Base-by-base conservation (phyloP, 2,797 vertebrate species). In the Crypturellus tataupa region DNA sequence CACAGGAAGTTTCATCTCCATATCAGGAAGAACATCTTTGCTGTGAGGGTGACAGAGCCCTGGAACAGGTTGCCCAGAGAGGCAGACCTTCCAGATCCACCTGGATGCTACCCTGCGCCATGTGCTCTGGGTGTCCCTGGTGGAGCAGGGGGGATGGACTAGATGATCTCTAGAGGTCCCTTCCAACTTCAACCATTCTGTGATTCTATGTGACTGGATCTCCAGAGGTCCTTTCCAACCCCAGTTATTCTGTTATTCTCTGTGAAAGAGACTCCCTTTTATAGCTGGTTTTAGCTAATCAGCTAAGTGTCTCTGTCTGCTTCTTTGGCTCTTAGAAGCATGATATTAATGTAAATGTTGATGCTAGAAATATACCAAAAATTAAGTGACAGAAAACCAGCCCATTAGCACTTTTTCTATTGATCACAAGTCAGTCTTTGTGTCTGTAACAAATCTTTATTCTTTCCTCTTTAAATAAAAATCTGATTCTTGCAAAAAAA, bases 381-480 rank as follows among this genome's bases (percentile, higher is more conserved):
- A 33, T 10, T 17, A 94, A 93, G 9, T 80, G 81, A 80, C 68
- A 89, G 20, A 37, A 82, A 91, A 85, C 62, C 53, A 78, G 53
- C 10, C 78, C 44, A 71, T 92, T 90, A 89, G 58, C 77, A 77
- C 60, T 21, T 85, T 85, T 75, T 55, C 40, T 87, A 93, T 71
- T 85, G 95, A 90, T 64, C 7, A 8, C 44, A 84, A 56, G 68
- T 51, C 71, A 80, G 23, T 39, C 87, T 93, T 67, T 87, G 18
- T 53, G 37, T 25, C 70, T 72, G 5, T 62, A 76, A 88, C 4
- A 80, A 91, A 71, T 73, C 14, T 9, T 69, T 91, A 67, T 78
- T 62, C 23, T 77, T 80, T 49, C 10, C 12, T 58, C 72, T 90
- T 60, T 56, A 71, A 94, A 83, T 55, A 81, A 59, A 84, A 70